Base-by-base conservation (phyloP, 2,797 vertebrate species). In the Sphaeramia orbicularis region DNA sequence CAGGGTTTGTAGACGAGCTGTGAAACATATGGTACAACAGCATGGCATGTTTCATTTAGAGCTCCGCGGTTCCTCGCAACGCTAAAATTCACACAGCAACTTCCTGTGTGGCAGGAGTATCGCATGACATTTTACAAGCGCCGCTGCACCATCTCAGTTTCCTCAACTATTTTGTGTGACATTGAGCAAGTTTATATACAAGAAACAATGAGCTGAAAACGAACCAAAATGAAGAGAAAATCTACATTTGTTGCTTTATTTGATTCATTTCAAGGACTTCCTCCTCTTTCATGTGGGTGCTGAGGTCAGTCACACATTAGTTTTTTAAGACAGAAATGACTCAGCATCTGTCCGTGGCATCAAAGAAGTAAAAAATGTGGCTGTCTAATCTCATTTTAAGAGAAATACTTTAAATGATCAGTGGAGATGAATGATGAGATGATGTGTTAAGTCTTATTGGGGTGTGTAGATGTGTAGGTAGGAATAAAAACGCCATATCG, bases 21-120 rank as follows among this genome's bases (percentile, higher is more conserved):
- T 69, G 85, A 86, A 87, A 78, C 91, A 92, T 89, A 90, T 90
- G 89, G 84, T 69, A 65, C 57, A 61, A 76, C 89, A 89, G 89
- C 86, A 74, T 47, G 81, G 43, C 67, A 48, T 40, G 49, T 76
- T 82, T 86, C 76, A 69, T 40, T 56, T 56, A 56, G 42, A 24
- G 61, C 61, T 80, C 67, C 63, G 24, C 41, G 38, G 86, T 11
- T 70, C 53, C 68, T 11, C 69, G 57, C 72, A 61, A 54, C 55
- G 60, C 14, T 72, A 62, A 65, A 38, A 74, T 47, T 68, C 45
- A 12, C 73, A 76, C 58, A 10, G 71, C 51, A 76, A 78, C 78
- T 74, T 86, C 70, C 74, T 80, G 65, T 48, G 65, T 73, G 56
- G 49, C 16, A 68, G 63, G 51, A 44, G 58, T 48, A 11, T 32